Base-by-base conservation (phyloP, 2,797 vertebrate genomes). In the Pampus argenteus region DNA sequence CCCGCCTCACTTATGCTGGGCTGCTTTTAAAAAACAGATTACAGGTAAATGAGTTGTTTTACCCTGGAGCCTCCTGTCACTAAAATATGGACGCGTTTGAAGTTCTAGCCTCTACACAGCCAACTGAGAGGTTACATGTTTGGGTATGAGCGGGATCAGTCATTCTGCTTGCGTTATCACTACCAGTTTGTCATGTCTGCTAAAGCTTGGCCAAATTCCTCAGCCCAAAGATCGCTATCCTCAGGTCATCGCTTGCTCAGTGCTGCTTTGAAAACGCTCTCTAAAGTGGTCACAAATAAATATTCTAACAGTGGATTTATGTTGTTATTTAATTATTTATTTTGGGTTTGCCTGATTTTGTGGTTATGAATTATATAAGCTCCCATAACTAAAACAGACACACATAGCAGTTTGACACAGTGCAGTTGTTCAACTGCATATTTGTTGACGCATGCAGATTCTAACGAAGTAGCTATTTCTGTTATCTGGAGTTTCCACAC, bases 11-110 rank as follows among this genome's bases (percentile, higher is more conserved):
- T 76, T 65, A 70, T 78, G 45, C 42, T 25, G 23, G 38, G 56
- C 55, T 48, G 60, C 78, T 78, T 81, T 87, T 73, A 57, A 74
- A 57, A 74, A 85, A 74, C 66, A 81, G 91, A 91, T 92, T 86
- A 91, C 83, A 89, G 86, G 74, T 91, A 88, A 88, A 88, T 69
- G 67, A 82, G 78, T 77, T 89, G 82, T 88, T 89, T 85, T 89
- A 65, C 78, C 91, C 90, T 29, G 66, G 36, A 88, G 87, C 82
- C 17, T 69, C 36, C 86, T 91, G 88, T 91, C 89, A 88, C 79
- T 87, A 79, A 91, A 91, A 89, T 91, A 93, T 93, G 87, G 88
- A 86, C 73, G 86, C 13, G 74, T 88, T 91, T 93, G 86, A 94
- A 89, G 85, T 79, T 38, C 68, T 71, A 29, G 71, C 66, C 63